Base-by-base conservation (phyloP, 2,888 invertebrate species). In the Caradrina kadenii region DNA sequence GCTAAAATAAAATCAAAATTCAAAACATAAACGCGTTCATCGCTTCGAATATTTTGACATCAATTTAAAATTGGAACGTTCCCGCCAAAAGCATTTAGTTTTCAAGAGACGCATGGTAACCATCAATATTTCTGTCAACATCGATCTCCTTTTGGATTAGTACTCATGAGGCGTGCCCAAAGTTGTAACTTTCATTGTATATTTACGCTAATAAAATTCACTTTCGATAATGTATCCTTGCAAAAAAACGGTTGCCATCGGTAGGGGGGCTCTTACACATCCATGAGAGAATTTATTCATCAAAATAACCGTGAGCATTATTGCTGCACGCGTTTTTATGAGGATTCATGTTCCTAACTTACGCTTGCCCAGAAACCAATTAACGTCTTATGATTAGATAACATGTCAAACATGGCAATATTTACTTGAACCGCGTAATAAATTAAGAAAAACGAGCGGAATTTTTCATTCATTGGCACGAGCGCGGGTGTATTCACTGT, bases 381-480 rank as follows among this genome's bases (percentile, higher is more conserved):
- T 22, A 42, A 15, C 54, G 15, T 35, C 68, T 48, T 31, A 17
- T 45, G 45, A 17, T 26, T 5, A 62, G 48, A 60, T n/a, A 45
- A 11, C 19, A 42, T 22, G 55, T 63, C 17, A 61, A 53, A 61
- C 48, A 49, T 39, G 39, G 21, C 45, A 70, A 71, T 76, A 63
- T 70, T 70, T 77, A 64, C 62, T 49, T 61, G n/a, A 39, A 63
- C 35, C 26, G 39, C 63, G 58, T 60, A 63, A 75, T 59, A 64
- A 63, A 64, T 72, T 75, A 55, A 48, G 62, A 73, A 69, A 63
- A 73, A 69, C 71, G 76, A 79, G 68, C 58, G 74, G 79, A 83
- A 83, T 78, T 81, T 81, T 89, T 87, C 88, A 89, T 89, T 89
- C 88, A 90, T 83, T 58, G 63, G 73, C 78, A 80, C 80, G 76